Evolutionary conservation across 2,797 vertebrate species (phyloP).

Genomic region (Manis pentadactyla): DNA sequence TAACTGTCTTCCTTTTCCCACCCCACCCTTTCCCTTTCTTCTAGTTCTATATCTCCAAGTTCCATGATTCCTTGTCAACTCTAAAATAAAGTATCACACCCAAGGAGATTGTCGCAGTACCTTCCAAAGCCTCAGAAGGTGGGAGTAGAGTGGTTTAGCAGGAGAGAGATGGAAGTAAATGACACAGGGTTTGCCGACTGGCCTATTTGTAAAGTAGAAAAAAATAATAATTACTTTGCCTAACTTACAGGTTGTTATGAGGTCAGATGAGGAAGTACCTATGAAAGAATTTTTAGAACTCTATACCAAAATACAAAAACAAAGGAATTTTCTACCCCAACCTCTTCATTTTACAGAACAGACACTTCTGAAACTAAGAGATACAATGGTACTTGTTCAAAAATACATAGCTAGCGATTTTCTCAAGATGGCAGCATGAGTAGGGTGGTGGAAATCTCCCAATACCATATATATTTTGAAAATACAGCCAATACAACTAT

Average conservation of each 20-base stretch:
- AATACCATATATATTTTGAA: too few relatives aligned
- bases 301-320: conserved; percentile 4
- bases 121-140: conserved; percentile 43
- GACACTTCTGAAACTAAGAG: neutral
- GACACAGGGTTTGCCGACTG: neutral
- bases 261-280: neutral
- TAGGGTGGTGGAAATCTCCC: too few relatives aligned
- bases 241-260: neutral
- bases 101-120: neutral
- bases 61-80: neutral
- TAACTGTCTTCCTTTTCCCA: conserved; percentile 44
- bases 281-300: neutral
- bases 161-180: neutral
- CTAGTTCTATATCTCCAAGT: neutral
- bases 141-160: neutral
- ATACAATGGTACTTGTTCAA: neutral
- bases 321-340: conserved; percentile 17
- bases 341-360: conserved; percentile 32
- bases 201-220: too few relatives aligned
- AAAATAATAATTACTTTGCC: too few relatives aligned
- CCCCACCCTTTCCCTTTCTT: neutral
- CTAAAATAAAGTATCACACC: conserved; percentile 24
- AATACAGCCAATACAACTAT: too few relatives aligned
- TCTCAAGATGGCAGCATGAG: too few relatives aligned
- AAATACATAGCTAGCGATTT: neutral